Evolutionary conservation across 2,888 invertebrate species (phyloP).

Genomic region (Hyposoter didymator): DNA sequence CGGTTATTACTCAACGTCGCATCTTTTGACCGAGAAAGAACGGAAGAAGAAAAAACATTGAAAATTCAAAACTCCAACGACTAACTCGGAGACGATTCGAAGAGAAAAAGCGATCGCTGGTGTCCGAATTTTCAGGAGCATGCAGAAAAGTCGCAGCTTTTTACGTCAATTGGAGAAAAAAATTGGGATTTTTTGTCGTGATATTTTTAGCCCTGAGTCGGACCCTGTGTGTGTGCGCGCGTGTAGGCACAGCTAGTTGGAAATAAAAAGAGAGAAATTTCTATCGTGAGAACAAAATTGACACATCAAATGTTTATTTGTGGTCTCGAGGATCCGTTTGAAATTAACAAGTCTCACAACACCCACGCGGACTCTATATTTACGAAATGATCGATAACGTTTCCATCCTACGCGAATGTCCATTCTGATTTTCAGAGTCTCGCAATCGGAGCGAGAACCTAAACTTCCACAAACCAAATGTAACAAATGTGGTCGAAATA

Average conservation of each 20-base stretch:
- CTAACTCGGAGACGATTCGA: too few species aligned
- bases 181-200: too few species aligned
- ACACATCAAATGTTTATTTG: neutral
- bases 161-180: too few species aligned
- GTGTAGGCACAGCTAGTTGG: too few species aligned
- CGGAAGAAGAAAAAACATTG: neutral
- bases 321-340: neutral
- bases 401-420: neutral
- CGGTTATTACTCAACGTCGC: slow-evolving; percentile 19
- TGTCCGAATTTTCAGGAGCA: too few species aligned
- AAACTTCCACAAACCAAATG: neutral
- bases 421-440: neutral
- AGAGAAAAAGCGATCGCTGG: too few species aligned
- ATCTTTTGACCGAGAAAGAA: slow-evolving; percentile 2
- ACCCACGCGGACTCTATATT: neutral
- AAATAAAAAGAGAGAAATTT: neutral
- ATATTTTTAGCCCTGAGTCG: too few species aligned
- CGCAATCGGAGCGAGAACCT: neutral
- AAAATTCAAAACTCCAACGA: too few species aligned
- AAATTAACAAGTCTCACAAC: neutral
- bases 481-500: slow-evolving; percentile 43
- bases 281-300: neutral
- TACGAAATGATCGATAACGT: slow-evolving; percentile 3
- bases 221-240: too few species aligned
- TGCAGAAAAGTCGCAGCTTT: too few species aligned